Base-by-base conservation (phyloP, 2,113 vertebrate genomes). In the Uria lomvia region DNA sequence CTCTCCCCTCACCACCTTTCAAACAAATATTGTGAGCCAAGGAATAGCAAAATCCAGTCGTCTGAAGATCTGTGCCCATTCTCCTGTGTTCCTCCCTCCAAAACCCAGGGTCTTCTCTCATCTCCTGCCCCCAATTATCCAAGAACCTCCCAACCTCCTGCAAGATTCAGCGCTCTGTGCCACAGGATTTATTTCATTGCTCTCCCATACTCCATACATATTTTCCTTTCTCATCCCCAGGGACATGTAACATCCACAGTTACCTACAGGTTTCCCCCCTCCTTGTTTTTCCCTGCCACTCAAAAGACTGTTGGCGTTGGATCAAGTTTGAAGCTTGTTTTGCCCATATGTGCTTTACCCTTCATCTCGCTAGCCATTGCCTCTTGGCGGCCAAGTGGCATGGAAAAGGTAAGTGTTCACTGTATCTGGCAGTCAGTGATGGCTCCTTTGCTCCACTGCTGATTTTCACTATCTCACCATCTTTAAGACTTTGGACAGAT, bases 181-280 rank as follows among this genome's bases (percentile, higher is more conserved):
- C 8, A 1, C 38, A 29, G 43, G 47, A 36, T n/a, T 32, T 67
- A 36, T n/a, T 32, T 67, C 27, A 10, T n/a, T 67, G 47, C 30
- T 72, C 12, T 59, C 17, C 16, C 12, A 5, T 7, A 22, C 3
- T 82, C 34, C 8, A 3, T 6, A 11, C 2, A 0, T 3, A 0
- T 55, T 75, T 56, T 90, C 16, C 5, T 43, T 68, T 60, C 42
- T 43, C 1, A 1, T 43, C 26, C 18, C n/a, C 7, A 8, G 15
- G 9, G 6, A 36, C 2, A 5, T 0, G 0, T 29, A 24, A 34
- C 22, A 21, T 20, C 36, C 12, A 6, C 26, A 32, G 24, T 26
- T 62, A 38, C 22, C n/a, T 77, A 17, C 30, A 49, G 36, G 18
- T 43, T 16, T 49, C 11, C 8, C 56, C 19, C 29, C 12, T 52